Percentiles rank a stretch among this genome's conserved stretches.
Evolutionary conservation across 1,140 invertebrate genomes (phyloP).

Genomic region (Drosophila tani): DNA sequence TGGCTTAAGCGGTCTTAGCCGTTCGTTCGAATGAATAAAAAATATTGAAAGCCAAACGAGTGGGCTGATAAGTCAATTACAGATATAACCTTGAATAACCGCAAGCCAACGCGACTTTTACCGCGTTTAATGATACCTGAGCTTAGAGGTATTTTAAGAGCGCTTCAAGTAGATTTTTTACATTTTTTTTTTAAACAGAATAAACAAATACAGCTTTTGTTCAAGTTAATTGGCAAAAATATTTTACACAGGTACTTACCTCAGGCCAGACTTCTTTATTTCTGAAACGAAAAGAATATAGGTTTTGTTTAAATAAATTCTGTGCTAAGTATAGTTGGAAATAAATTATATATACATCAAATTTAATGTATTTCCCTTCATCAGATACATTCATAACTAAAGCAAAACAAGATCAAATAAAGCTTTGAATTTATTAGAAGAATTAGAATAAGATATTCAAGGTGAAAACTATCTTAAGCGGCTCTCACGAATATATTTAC

Average conservation of each 20-base stretch:
- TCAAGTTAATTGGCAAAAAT: not conserved
- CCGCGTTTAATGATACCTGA: slow-evolving; percentile 15
- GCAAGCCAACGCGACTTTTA: slow-evolving; percentile 19
- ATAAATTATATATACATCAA: not conserved
- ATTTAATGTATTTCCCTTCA: not conserved
- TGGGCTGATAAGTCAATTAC: slow-evolving; percentile 55
- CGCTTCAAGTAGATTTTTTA: not conserved
- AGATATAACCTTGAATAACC: slow-evolving; percentile 30
- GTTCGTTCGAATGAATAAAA: not conserved
- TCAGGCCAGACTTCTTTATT: too few relatives aligned
- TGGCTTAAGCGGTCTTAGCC: slow-evolving; percentile 25
- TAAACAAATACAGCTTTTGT: not conserved
- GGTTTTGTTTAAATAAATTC: not conserved
- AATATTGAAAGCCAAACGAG: slow-evolving; percentile 21
- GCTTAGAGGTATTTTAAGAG: slow-evolving; percentile 1
- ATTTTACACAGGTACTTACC: not conserved
- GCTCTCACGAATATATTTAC: not conserved
- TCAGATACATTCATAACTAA: not conserved
- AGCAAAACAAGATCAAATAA: not conserved
- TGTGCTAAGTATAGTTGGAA: not conserved
- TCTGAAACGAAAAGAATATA: not conserved
- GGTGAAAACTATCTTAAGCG: not conserved
- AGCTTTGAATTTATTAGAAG: not conserved
- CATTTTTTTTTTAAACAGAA: not conserved
- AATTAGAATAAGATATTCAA: slow-evolving; percentile 10